Conservation (phyloP, 2,888 invertebrate species). For the Ephialtes manifestator region DNA sequence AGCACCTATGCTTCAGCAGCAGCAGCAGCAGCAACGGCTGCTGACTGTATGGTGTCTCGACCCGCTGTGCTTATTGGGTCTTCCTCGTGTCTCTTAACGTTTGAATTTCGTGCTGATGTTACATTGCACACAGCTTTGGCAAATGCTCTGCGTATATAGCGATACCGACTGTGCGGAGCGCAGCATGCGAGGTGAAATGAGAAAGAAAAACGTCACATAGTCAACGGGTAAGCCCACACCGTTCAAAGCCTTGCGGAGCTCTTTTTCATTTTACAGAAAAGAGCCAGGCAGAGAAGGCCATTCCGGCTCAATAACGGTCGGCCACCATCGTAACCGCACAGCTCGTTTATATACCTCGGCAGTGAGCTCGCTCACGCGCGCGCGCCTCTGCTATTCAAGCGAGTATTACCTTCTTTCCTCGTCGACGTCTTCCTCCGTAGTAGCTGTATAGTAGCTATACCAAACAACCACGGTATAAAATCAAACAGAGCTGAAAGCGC, state of each 20-base stretch:
- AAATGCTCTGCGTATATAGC: conserved; percentile 12
- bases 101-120: conserved; percentile 49
- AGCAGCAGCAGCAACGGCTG: conserved; percentile 22
- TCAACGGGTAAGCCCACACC: conserved; percentile 21
- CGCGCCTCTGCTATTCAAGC: conserved; percentile 47
- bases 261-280: conserved; percentile 64
- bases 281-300: conserved; percentile 51
- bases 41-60: conserved; percentile 48
- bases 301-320: conserved; percentile 70
- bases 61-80: conserved; percentile 51
- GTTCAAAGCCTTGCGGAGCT: conserved; percentile 19
- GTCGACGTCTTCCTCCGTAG: background rate
- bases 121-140: conserved; percentile 14
- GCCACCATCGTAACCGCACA: conserved; percentile 61
- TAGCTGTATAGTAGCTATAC: background rate
- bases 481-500: conserved; percentile 1
- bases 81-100: conserved; percentile 30
- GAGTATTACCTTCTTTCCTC: conserved; percentile 15
- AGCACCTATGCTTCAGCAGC: too few species aligned
- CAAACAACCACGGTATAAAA: conserved; percentile 2
- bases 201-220: background rate
- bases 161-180: background rate
- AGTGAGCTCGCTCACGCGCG: background rate
- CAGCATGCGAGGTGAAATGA: background rate
- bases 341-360: conserved; percentile 65